phyloP scores from a whole-genome alignment of 2,797 vertebrate species.

The Crenichthys baileyi region DNA sequence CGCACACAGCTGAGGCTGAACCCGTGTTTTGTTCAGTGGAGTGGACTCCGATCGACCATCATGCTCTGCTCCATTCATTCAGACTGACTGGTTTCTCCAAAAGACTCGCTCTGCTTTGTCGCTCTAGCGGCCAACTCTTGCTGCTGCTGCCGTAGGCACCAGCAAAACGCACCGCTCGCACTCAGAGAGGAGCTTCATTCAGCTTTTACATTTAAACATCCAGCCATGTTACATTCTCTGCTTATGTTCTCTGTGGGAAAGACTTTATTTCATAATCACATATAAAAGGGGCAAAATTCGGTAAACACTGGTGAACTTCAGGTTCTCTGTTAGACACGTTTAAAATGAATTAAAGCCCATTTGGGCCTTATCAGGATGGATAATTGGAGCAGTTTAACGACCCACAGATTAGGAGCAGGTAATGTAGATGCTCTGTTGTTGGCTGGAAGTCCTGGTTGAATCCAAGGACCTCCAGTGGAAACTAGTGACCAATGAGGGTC shows the following conservation, averaged over 20 bases:
- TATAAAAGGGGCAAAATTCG: background rate
- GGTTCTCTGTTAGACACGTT: background rate
- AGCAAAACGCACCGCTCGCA: background rate
- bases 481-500: background rate
- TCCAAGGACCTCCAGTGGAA: background rate
- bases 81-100: constrained; percentile 53
- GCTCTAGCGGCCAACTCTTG: background rate
- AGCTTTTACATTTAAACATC: background rate
- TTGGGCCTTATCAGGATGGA: background rate
- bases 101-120: constrained; percentile 32
- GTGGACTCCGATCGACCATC: constrained; percentile 29
- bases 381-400: background rate
- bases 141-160: constrained; percentile 46
- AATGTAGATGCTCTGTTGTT: background rate
- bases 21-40: background rate
- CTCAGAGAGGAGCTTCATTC: background rate
- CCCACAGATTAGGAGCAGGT: background rate
- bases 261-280: background rate
- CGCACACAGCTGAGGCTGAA: constrained; percentile 22
- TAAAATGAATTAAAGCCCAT: background rate
- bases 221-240: background rate
- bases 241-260: background rate
- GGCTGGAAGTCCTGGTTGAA: background rate
- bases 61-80: constrained; percentile 76
- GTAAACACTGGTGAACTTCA: background rate